Evolutionary conservation across 2,888 invertebrate genomes (phyloP).

Genomic region (Tachina fera): DNA sequence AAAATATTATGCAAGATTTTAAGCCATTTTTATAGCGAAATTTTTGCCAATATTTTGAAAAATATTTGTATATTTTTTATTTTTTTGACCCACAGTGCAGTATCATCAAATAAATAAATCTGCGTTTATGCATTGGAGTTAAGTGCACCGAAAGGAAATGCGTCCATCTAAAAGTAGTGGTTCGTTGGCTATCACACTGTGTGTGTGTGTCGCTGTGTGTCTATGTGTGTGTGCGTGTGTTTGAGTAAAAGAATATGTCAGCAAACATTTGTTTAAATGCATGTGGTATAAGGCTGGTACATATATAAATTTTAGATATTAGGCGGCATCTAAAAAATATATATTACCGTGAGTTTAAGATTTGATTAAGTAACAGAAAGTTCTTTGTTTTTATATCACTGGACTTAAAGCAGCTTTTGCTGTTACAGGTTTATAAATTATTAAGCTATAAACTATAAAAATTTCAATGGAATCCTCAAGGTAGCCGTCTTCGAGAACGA

Average conservation of each 20-base stretch:
- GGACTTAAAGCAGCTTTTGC: too few species aligned
- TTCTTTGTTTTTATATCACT: too few species aligned
- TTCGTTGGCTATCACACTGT: slow-evolving; percentile 34
- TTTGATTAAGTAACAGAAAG: neutral
- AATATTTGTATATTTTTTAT: neutral
- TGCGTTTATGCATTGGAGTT: slow-evolving; percentile 10
- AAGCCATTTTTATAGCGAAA: too few species aligned
- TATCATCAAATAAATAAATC: slow-evolving; percentile 30
- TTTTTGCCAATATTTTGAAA: neutral
- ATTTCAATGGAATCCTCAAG: too few species aligned
- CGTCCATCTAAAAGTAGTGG: slow-evolving; percentile 20
- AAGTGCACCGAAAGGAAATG: neutral
- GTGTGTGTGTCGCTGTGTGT: neutral
- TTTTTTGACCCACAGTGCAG: slow-evolving; percentile 10
- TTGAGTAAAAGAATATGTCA: slow-evolving; percentile 40
- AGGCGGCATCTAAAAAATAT: neutral
- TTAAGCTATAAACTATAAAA: too few species aligned
- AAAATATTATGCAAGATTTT: neutral
- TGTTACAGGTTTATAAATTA: too few species aligned
- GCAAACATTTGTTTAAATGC: slow-evolving; percentile 53
- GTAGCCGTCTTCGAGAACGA: too few species aligned
- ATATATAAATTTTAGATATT: neutral
- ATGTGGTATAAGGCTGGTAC: neutral
- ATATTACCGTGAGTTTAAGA: neutral
- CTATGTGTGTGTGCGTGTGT: too few species aligned